Percentiles rank a stretch among this genome's conserved stretches.
Conservation (phyloP, 2,113 vertebrate species). For the Struthio camelus region DNA sequence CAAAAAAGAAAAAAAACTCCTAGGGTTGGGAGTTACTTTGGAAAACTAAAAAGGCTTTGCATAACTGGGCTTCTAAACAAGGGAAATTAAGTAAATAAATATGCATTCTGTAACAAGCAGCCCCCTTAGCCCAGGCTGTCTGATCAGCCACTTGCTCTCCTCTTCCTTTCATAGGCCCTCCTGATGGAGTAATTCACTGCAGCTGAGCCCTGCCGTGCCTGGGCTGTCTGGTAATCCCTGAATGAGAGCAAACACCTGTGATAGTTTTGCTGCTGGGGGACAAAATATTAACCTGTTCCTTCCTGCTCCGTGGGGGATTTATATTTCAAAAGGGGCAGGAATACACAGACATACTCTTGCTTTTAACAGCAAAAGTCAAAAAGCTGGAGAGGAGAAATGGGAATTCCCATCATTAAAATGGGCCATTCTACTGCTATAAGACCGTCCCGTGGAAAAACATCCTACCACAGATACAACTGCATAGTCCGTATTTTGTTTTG, state of each 20-base stretch:
- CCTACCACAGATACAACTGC: neutral
- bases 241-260: neutral
- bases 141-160: neutral
- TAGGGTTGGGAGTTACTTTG: neutral
- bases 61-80: conserved; percentile 1
- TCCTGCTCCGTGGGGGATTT: neutral
- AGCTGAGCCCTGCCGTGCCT: neutral
- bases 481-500: neutral
- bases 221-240: neutral
- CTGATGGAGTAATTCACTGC: neutral
- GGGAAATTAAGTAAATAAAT: neutral
- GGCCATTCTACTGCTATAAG: neutral
- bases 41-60: conserved; percentile 7
- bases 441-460: neutral
- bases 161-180: neutral
- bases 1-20: neutral
- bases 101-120: neutral
- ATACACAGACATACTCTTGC: neutral
- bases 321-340: neutral
- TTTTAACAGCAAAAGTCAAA: neutral
- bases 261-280: neutral
- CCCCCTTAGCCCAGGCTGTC: neutral
- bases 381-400: neutral
- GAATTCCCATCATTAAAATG: neutral
- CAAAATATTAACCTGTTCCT: neutral